Evolutionary conservation across 2,888 invertebrate species (phyloP).

Genomic region (Cerastis rubricosa): DNA sequence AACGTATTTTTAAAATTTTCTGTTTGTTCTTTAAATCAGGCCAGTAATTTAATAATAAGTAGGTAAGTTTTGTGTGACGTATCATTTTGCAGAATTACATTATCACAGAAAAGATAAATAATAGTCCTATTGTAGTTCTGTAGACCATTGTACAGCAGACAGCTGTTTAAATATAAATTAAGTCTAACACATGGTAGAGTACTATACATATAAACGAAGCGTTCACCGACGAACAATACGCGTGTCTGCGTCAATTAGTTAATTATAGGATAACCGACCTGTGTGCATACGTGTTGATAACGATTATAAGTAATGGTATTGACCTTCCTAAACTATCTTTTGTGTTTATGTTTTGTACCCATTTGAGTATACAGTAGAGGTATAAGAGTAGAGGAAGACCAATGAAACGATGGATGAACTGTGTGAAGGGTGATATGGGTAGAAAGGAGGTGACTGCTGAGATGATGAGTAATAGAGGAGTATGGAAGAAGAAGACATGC

Average conservation of each 20-base stretch:
- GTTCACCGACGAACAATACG: conserved; percentile 28
- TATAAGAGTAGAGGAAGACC: too few relatives aligned
- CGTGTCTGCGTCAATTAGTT: conserved; percentile 16
- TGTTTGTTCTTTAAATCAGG: neutral
- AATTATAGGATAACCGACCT: conserved; percentile 32
- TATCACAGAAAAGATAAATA: neutral
- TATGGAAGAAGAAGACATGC: too few relatives aligned
- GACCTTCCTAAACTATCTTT: neutral
- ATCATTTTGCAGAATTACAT: neutral
- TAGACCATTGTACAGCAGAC: neutral
- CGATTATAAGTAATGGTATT: conserved; percentile 3
- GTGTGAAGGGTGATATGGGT: too few relatives aligned
- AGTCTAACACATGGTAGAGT: conserved; percentile 8
- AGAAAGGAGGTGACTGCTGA: too few relatives aligned
- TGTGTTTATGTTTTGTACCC: neutral
- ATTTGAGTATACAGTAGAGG: too few relatives aligned
- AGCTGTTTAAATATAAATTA: conserved; percentile 37
- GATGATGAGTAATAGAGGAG: too few relatives aligned
- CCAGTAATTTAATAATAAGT: neutral
- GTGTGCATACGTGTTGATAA: conserved; percentile 12
- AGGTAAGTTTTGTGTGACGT: neutral
- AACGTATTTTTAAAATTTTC: neutral
- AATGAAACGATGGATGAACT: too few relatives aligned
- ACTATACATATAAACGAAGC: conserved; percentile 7
- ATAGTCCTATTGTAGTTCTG: neutral